A percentile compares a stretch with the other conserved stretches of the same genome.
phyloP scores from a whole-genome alignment of 2,797 vertebrate species.

The Mus caroli region DNA sequence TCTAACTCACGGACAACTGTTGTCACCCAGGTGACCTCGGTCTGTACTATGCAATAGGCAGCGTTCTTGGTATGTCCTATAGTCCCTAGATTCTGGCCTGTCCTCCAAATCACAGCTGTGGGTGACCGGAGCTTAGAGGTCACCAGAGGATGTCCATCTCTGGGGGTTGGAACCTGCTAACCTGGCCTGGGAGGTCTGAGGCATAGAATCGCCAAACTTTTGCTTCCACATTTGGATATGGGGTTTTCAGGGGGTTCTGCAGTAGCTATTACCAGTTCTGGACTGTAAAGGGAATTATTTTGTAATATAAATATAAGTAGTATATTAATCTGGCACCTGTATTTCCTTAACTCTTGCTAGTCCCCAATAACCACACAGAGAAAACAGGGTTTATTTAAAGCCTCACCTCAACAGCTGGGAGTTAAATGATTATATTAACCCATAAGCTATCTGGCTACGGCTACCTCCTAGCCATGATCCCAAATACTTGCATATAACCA shows the following conservation, averaged over 20 bases:
- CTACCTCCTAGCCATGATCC: neutral
- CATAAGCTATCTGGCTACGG: neutral
- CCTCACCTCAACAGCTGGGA: neutral
- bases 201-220: neutral
- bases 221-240: neutral
- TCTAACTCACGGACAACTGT: neutral
- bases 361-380: neutral
- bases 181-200: neutral
- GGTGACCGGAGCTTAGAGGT: neutral
- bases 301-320: no score
- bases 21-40: neutral
- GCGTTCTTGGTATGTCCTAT: neutral
- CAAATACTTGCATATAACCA: neutral
- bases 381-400: neutral
- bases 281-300: neutral
- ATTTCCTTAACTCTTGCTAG: neutral
- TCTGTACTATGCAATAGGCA: neutral
- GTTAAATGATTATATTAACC: neutral
- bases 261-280: neutral
- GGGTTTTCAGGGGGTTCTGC: neutral
- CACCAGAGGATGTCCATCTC: neutral
- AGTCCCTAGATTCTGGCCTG: no score
- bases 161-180: neutral
- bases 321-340: neutral
- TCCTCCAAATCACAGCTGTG: neutral